phyloP scores from a whole-genome alignment of 2,113 vertebrate genomes.

The Vanacampus margaritifer region DNA sequence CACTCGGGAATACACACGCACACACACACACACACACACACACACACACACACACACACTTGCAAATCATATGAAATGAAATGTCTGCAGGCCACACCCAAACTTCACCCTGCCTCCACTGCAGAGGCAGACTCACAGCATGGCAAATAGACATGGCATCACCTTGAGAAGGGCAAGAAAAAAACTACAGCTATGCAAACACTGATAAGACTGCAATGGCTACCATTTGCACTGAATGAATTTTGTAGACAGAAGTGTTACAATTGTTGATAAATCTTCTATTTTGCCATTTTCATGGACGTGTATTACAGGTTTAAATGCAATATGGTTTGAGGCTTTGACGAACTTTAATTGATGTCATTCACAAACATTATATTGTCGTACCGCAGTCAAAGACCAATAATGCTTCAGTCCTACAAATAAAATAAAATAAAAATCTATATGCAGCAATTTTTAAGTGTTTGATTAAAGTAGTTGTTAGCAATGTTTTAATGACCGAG shows the following conservation, averaged over 20 bases:
- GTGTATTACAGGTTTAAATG: neutral
- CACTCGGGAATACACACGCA: constrained; percentile 15
- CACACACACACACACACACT: constrained; percentile 4
- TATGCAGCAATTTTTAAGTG: too few relatives aligned
- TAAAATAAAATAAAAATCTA: too few relatives aligned
- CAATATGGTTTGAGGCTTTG: neutral
- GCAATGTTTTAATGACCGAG: too few relatives aligned
- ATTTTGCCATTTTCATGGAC: too few relatives aligned
- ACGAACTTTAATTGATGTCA: neutral
- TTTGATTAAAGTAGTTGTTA: neutral
- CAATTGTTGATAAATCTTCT: too few relatives aligned
- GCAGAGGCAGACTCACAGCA: constrained; percentile 17
- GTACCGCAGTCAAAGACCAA: neutral
- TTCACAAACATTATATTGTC: neutral
- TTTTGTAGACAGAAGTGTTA: too few relatives aligned
- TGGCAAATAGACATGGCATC: constrained; percentile 5
- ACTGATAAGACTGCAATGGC: constrained; percentile 4
- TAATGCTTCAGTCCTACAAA: neutral
- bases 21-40: constrained; percentile 9
- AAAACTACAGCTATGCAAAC: constrained; percentile 5
- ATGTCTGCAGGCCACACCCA: constrained; percentile 41
- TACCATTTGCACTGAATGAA: neutral
- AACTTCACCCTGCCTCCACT: constrained; percentile 25
- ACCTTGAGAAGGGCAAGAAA: constrained; percentile 31
- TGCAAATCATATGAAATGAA: constrained; percentile 28